Conservation (phyloP, 1,140 invertebrate genomes). For the Cardiocondyla obscurior region DNA sequence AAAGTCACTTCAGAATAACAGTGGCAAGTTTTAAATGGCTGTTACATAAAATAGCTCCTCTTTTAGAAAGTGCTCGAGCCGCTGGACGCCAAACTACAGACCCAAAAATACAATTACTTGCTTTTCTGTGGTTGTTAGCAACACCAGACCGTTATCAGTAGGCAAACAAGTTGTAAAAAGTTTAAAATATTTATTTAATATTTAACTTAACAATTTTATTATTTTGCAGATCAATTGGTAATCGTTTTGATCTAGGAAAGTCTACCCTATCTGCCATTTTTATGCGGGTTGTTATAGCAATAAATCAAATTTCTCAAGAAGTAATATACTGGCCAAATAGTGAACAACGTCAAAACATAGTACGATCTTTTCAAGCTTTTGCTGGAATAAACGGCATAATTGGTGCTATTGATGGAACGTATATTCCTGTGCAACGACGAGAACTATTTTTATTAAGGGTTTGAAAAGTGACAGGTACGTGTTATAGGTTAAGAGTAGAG, state of each 20-base stretch:
- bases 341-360: not conserved
- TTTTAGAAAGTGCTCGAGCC: conserved; percentile 48
- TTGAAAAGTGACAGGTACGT: too few relatives aligned
- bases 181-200: not conserved
- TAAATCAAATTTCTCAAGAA: not conserved
- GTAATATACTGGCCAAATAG: conserved; percentile 5
- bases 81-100: conserved; percentile 20
- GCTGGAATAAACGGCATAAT: not conserved
- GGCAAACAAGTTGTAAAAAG: not conserved
- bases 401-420: not conserved
- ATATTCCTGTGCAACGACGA: not conserved
- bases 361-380: not conserved
- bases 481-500: too few relatives aligned
- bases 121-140: not conserved
- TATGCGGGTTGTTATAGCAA: not conserved
- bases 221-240: not conserved
- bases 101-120: not conserved
- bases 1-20: conserved; percentile 8
- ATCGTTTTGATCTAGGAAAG: not conserved
- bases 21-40: not conserved
- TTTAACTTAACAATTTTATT: not conserved
- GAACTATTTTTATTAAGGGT: too few relatives aligned
- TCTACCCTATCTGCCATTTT: conserved; percentile 3
- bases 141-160: not conserved
- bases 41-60: not conserved